A percentile compares a stretch with the other conserved stretches of the same genome.
phyloP scores from a whole-genome alignment of 2,888 invertebrate species.

The Cheilosia grossa region DNA sequence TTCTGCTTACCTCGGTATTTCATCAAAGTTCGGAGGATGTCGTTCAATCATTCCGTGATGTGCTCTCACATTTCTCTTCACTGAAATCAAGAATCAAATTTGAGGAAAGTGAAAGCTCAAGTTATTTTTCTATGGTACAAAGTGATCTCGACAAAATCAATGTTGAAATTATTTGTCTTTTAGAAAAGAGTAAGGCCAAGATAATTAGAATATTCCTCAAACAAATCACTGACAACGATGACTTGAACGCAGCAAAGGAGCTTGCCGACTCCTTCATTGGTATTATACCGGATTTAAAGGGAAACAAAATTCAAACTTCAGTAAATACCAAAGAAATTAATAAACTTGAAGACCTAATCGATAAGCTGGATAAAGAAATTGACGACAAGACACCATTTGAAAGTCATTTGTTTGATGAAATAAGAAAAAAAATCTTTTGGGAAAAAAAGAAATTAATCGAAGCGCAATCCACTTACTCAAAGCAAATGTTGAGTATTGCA shows the following conservation, averaged over 20 bases:
- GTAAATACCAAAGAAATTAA: not conserved
- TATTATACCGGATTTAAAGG: not conserved
- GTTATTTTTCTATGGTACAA: not conserved
- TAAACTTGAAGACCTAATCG: not conserved
- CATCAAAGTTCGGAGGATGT: slow-evolving; percentile 11
- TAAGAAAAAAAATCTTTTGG: not conserved
- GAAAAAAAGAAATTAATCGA: not conserved
- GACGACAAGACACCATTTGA: slow-evolving; percentile 24
- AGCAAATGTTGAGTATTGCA: not conserved
- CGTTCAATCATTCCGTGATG: slow-evolving; percentile 33
- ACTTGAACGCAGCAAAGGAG: not conserved
- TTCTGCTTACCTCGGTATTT: slow-evolving; percentile 10
- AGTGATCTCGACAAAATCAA: not conserved
- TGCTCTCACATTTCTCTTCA: not conserved
- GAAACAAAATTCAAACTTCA: not conserved
- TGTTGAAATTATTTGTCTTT: not conserved
- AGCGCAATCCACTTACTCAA: not conserved
- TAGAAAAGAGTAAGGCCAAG: not conserved
- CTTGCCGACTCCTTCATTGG: not conserved
- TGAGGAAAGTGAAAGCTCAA: not conserved
- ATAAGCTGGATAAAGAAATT: not conserved
- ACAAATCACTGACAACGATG: not conserved
- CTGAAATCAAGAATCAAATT: not conserved
- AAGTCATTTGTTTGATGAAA: slow-evolving; percentile 2
- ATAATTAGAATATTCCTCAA: not conserved